These are phyloP conservation scores for Adoxophyes honmai DNA, from an alignment of 1,140 invertebrate genomes.

Conservation along the genomic window DNA sequence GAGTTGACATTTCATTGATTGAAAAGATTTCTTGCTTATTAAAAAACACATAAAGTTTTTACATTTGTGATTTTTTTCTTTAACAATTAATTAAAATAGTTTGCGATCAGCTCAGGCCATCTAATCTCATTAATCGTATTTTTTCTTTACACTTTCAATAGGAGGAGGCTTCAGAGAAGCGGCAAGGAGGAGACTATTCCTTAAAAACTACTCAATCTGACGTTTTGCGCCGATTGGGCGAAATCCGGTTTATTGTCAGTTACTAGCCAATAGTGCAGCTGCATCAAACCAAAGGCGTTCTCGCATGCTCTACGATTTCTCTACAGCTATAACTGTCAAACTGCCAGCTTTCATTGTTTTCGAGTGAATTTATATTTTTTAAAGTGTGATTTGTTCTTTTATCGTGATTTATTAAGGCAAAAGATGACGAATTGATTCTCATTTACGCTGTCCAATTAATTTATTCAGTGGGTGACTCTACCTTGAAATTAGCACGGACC, in stretches of 20 bases:
- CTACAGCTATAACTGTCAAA: neutral
- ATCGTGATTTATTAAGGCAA: neutral
- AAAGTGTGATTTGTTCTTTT: neutral
- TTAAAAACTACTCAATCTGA: too few relatives aligned
- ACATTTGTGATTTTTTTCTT: too few relatives aligned
- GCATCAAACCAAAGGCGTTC: neutral
- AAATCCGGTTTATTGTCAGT: neutral
- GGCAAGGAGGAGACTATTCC: too few relatives aligned
- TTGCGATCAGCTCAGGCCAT: too few relatives aligned
- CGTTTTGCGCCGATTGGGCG: neutral
- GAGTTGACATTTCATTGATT: slow-evolving; percentile 5
- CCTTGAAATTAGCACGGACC: neutral
- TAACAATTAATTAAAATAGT: too few relatives aligned
- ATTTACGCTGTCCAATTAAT: neutral
- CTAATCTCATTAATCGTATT: too few relatives aligned
- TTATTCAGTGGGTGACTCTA: neutral
- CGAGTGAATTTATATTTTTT: slow-evolving; percentile 5
- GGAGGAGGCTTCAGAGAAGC: too few relatives aligned
- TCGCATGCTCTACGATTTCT: neutral
- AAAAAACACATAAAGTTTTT: too few relatives aligned
- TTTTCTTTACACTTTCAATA: too few relatives aligned
- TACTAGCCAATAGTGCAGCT: neutral
- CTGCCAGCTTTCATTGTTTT: slow-evolving; percentile 4
- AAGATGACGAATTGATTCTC: neutral
- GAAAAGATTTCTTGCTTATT: neutral